phyloP scores from a whole-genome alignment of 2,797 vertebrate genomes.

The Macropodus opercularis region DNA sequence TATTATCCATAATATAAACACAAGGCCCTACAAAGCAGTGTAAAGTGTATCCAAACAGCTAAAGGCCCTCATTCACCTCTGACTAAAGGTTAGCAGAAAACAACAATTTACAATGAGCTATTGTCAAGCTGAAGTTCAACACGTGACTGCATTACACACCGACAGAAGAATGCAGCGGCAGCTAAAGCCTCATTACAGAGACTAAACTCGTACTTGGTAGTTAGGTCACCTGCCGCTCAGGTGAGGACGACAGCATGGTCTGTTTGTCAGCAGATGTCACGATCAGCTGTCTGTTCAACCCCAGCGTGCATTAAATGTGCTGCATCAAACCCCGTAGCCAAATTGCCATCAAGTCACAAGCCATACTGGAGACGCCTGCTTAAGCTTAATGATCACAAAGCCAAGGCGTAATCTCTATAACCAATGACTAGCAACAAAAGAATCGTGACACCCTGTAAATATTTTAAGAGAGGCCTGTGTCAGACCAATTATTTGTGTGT shows the following conservation, averaged over 20 bases:
- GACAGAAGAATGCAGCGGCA: conserved; percentile 17
- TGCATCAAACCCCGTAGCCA: conserved; percentile 23
- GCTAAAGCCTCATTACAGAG: conserved; percentile 52
- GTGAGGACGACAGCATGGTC: conserved; percentile 13
- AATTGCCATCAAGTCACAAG: conserved; percentile 27
- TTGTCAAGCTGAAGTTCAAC: conserved; percentile 16
- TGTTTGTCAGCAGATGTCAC: conserved; percentile 13
- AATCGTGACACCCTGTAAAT: conserved; percentile 5
- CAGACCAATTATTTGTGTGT: conserved; percentile 5
- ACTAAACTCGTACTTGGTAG: conserved; percentile 43
- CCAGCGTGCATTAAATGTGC: conserved; percentile 9
- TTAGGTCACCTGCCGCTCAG: conserved; percentile 38
- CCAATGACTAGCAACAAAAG: conserved; percentile 18
- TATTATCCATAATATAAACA: neutral
- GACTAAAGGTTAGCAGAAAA: conserved; percentile 1
- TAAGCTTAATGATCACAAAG: conserved; percentile 5
- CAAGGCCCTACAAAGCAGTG: neutral
- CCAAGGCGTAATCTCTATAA: neutral
- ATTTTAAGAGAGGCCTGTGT: conserved; percentile 22
- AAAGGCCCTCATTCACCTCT: conserved; percentile 2
- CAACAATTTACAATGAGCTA: conserved; percentile 5
- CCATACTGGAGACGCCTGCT: neutral
- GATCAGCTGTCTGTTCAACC: neutral
- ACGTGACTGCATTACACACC: conserved; percentile 14
- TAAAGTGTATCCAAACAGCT: neutral